Evolutionary conservation across 37 sponge, comb jelly and placozoan species (phyloP), one percentile per base, ranked within the genome.

Genomic region (Chondrosia reniformis): DNA sequence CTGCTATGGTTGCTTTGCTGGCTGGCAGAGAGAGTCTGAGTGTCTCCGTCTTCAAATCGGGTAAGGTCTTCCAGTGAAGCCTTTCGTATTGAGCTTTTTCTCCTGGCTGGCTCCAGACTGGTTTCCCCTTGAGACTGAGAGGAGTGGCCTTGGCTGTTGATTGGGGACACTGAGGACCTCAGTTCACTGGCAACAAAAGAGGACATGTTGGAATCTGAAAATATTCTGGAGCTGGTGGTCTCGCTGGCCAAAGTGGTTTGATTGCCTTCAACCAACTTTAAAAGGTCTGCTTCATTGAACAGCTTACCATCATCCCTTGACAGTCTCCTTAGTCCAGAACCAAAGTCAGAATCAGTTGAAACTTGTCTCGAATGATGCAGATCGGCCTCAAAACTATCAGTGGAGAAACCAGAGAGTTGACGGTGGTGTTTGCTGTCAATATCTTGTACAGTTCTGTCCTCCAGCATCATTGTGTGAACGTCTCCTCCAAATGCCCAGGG

Each of bases 51-150:
- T 10, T 39, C 40, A 1, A 69, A 9, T n/a, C 41, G 72, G 24
- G 72, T 69, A 21, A 69, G 72, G 9, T 69, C 72, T 25, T 69
- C 72, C 5, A 69, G 72, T 8, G 72, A 69, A 31, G 41, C 44
- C 43, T 69, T 69, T 1, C 72, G 72, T 24, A 69, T 41, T 3
- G 72, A 69, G 22, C 22, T 24, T 1, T 39, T 33, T 9, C 72
- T 41, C 43, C 24, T 33, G 3, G n/a, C 54, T 49, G 17, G 54
- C n/a, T n/a, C n/a, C n/a, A n/a, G n/a, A n/a, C n/a, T n/a, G n/a
- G n/a, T n/a, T 59, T 5, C 22, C n/a, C 28, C 61, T 19, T 30
- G 30, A 49, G 52, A 10, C 15, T 49, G 52, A 19, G 52, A 15
- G 15, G 15, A 49, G 15, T 49, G 52, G 9, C 27, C 27, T n/a